Base-by-base conservation (phyloP, 2,888 invertebrate genomes). In the Philopedon plagiatum region DNA sequence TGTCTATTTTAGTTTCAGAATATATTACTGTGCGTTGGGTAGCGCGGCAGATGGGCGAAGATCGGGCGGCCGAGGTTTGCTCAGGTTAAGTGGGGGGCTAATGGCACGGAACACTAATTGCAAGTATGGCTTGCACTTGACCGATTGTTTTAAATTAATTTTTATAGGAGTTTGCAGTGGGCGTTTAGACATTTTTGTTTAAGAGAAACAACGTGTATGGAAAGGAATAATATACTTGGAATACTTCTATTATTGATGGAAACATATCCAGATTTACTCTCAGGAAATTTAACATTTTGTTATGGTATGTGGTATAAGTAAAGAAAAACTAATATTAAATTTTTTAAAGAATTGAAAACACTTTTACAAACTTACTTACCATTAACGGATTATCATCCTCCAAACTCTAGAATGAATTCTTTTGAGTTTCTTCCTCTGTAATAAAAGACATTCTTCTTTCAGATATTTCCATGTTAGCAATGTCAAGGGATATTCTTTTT, bases 201-300 rank as follows among this genome's bases (percentile, higher is more conserved):
- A 13, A 75, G 75, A 23, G 75, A 76, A 49, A 60, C 71, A 44
- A 68, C 62, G 21, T 54, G 69, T 37, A 18, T 76, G 7, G 73
- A 78, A 13, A 74, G 83, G 69, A 83, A 83, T 70, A 78, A 80
- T 73, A 49, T 81, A 4, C 60, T 82, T 54, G 77, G 77, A 5
- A 77, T 81, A 64, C 62, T 80, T 18, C 26, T 82, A 32, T 76
- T 79, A 57, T 68, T 80, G 19, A 61, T 83, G 37, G 74, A 81
- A 0, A 63, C 81, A 18, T 83, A 81, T 77, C 80, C 81, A 0
- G 71, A 75, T 34, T 70, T 78, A 21, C 76, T 76, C 7, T 77
- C 79, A 34, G 73, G 77, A 26, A 61, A 66, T 61, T 74, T 61
- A 71, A 78, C 78, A 77, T 71, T 83, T 66, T 79, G 76, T 37